Evolutionary conservation across 2,888 invertebrate species (phyloP).

Genomic region (Epinotia nisella): DNA sequence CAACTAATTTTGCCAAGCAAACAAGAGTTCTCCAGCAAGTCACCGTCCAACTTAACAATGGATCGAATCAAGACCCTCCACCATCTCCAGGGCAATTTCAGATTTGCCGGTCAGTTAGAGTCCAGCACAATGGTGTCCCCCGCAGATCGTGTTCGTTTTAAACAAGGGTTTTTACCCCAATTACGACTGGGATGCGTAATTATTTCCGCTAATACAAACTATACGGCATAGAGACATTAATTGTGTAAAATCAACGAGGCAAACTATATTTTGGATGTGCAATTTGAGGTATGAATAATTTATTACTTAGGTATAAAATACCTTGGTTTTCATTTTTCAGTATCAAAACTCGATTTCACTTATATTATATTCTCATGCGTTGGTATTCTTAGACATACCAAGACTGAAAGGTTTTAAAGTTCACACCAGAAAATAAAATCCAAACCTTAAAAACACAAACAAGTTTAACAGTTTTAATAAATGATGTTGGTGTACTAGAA

Average conservation of each 20-base stretch:
- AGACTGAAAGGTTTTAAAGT: neutral
- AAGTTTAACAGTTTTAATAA: neutral
- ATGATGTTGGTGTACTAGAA: neutral
- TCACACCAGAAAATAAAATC: neutral
- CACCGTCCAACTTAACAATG: slow-evolving; percentile 58
- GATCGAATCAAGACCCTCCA: slow-evolving; percentile 62
- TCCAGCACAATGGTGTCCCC: slow-evolving; percentile 75
- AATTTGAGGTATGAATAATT: neutral
- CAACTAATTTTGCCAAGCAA: neutral
- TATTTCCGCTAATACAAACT: slow-evolving; percentile 74
- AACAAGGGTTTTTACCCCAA: slow-evolving; percentile 81
- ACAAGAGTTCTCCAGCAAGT: slow-evolving; percentile 20
- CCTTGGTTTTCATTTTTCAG: neutral
- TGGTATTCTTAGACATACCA: neutral
- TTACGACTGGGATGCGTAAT: slow-evolving; percentile 73
- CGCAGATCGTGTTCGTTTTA: slow-evolving; percentile 73
- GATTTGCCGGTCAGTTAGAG: slow-evolving; percentile 77
- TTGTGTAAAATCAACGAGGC: neutral
- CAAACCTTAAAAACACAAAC: neutral
- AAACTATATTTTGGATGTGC: neutral
- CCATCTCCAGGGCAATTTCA: slow-evolving; percentile 66
- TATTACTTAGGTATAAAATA: neutral
- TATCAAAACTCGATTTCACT: neutral
- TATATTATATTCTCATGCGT: neutral
- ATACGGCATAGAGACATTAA: slow-evolving; percentile 47